phyloP scores from a whole-genome alignment of 2,888 invertebrate genomes.

The Protophormia terraenovae region DNA sequence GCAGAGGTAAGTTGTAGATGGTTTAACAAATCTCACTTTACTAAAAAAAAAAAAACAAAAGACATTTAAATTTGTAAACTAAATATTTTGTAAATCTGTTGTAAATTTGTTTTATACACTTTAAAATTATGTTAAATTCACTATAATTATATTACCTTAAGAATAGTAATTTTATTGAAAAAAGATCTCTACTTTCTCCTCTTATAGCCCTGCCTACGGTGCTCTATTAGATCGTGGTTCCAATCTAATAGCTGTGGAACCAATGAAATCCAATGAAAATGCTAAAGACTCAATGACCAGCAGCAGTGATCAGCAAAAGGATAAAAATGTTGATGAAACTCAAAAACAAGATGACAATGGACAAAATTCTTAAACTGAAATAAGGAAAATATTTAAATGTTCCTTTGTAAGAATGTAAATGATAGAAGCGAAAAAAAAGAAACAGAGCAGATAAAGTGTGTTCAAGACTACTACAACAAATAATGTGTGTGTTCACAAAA shows the following conservation, averaged over 20 bases:
- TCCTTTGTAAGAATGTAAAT: background rate
- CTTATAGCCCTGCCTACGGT: constrained; percentile 81
- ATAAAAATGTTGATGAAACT: constrained; percentile 26
- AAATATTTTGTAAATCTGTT: constrained; percentile 14
- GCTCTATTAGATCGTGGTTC: constrained; percentile 79
- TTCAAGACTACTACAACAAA: constrained; percentile 16
- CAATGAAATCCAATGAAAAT: constrained; percentile 69
- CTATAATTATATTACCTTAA: background rate
- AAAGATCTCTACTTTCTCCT: constrained; percentile 81
- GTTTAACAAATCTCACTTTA: constrained; percentile 40
- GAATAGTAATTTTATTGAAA: constrained; percentile 75
- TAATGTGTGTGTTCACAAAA: background rate
- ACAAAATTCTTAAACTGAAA: constrained; percentile 48
- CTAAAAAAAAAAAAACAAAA: background rate
- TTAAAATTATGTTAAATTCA: background rate
- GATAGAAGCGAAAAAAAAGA: background rate
- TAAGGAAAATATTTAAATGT: background rate
- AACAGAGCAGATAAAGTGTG: constrained; percentile 5
- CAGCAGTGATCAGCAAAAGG: constrained; percentile 37
- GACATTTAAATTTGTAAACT: background rate
- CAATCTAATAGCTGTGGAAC: constrained; percentile 74
- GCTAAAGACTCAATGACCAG: constrained; percentile 51
- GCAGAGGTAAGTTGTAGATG: constrained; percentile 77
- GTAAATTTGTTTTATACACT: background rate
- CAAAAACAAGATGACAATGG: constrained; percentile 39